Evolutionary conservation across 2,113 vertebrate species (phyloP), one percentile per base, ranked within the genome.

Genomic region (Corydoras maculifer): DNA sequence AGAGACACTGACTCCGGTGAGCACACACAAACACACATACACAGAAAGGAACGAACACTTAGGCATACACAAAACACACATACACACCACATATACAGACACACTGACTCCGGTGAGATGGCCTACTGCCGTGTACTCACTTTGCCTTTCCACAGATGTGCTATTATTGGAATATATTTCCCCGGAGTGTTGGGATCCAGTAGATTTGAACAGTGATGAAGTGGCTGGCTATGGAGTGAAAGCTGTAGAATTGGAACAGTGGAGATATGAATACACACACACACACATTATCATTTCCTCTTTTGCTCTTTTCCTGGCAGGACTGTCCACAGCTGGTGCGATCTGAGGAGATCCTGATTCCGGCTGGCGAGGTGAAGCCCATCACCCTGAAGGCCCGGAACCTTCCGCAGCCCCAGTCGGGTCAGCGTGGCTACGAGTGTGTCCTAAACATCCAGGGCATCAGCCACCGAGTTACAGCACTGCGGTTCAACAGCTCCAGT

Each of bases 401-500:
- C 87, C 90, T 99, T 64, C 97, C 97, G 0, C 97, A 99, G 84
- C 97, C 97, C 0, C 97, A 98, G 87, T 98, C 96, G 0, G 97
- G 97, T 8, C 97, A 99, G 85, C 86, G 96, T 0, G 95, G 96
- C n/a, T 98, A 98, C 8, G 97, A 99, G 85, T 99, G 97, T 0
- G 93, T 98, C 55, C 91, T 99, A 62, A 91, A 85, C 84, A 96
- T 98, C 82, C 94, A 97, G 84, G 95, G 95, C 0, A 80, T 92
- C 10, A 66, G 90, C 75, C 93, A 99, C 80, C 86, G 96, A 0
- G 96, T 99, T 78, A 97, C 96, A 0, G 96, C 97, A 35, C 93
- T 98, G 62, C 93, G 97, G 80, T 98, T 98, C 91, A 99, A 99
- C 89, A 98, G 95, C 87, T 98, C 97, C 87, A 98, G 96, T 3